phyloP scores from a whole-genome alignment of 2,113 vertebrate genomes.

The Phaethornis superciliosus region DNA sequence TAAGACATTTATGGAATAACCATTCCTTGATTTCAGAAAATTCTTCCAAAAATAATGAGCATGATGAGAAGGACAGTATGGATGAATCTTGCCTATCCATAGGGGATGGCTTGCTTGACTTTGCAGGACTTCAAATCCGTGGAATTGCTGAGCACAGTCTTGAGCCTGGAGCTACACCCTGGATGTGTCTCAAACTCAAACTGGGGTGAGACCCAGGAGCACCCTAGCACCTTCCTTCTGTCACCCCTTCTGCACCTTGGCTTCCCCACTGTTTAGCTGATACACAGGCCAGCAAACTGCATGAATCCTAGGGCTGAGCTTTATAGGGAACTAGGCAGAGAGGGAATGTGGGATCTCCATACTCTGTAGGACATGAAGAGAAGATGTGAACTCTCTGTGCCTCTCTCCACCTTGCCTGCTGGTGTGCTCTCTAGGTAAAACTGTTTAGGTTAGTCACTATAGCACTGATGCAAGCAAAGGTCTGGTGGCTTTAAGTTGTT shows the following conservation, averaged over 20 bases:
- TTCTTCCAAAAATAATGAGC: background rate
- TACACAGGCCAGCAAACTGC: background rate
- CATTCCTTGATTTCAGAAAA: background rate
- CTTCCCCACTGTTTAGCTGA: background rate
- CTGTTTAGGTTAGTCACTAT: background rate
- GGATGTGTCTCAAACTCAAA: background rate
- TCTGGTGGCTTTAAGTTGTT: background rate
- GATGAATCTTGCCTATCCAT: background rate
- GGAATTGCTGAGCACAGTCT: background rate
- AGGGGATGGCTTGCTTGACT: background rate
- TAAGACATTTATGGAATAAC: background rate
- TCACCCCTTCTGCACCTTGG: background rate
- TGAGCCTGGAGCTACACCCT: background rate
- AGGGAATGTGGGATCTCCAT: background rate
- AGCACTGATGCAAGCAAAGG: background rate
- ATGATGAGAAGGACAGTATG: background rate
- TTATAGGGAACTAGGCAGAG: background rate
- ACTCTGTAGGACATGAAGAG: fast-evolving
- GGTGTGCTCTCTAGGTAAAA: background rate
- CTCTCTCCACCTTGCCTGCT: background rate
- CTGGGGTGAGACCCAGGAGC: background rate
- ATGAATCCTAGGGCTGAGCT: background rate
- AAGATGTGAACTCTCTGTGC: background rate
- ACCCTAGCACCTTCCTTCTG: background rate
- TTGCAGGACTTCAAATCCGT: background rate